Base-by-base conservation (phyloP, 2,888 invertebrate genomes). In the Suillia variegata region DNA sequence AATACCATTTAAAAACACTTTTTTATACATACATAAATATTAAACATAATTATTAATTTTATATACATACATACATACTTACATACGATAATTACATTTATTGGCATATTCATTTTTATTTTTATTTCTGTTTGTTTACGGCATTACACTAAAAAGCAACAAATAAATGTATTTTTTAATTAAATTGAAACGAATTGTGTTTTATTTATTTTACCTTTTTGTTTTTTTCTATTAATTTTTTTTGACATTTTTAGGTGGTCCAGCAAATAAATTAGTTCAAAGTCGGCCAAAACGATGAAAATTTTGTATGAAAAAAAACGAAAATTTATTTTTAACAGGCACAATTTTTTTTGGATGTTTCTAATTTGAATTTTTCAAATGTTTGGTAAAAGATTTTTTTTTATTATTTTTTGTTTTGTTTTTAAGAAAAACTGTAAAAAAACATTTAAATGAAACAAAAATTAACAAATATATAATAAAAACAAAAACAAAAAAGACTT, bases 381-480 rank as follows among this genome's bases (percentile, higher is more conserved):
- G n/a, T n/a, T n/a, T n/a, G n/a, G n/a, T 31, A 6, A 31, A 31
- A 31, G 12, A 31, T 31, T 31, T 31, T 31, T 12, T 8, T 31
- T 31, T 31, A 31, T 8, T 31, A 31, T 31, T 31, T 31, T 31
- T 31, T 31, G 12, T 31, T 31, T 31, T 31, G 15, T 42, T 54
- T 12, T 17, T 45, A 12, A 21, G 6, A 51, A 17, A 31, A 51
- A 31, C 12, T 31, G 22, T 45, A 47, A 54, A 26, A 45, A 48
- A 48, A 49, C 70, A 65, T 67, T 71, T 67, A 66, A 72, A 69
- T 68, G 72, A 72, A 72, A 31, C 12, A 31, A 38, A 10, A 38
- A 38, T 8, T 38, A 38, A 38, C 15, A 38, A 38, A 38, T 38
- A 10, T 38, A n/a, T n/a, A n/a, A n/a, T 10, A n/a, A n/a, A n/a